Evolutionary conservation across 1,140 invertebrate species (phyloP).

Genomic region (Tribolium madens): DNA sequence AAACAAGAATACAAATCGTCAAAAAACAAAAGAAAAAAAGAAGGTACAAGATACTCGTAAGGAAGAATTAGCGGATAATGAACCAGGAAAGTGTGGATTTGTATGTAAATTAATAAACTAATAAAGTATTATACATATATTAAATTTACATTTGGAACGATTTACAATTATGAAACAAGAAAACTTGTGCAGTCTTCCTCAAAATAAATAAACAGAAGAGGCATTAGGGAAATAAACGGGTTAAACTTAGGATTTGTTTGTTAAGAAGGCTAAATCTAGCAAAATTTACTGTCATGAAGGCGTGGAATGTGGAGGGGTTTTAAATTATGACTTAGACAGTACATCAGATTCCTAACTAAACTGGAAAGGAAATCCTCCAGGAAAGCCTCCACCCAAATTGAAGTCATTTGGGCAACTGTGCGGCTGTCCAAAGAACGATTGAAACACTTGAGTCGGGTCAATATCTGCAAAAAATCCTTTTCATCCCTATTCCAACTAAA

Average conservation of each 20-base stretch:
- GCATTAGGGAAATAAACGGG: conserved; percentile 2
- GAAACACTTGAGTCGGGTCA: conserved; percentile 83
- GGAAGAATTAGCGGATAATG: background rate
- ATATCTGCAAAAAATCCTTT: conserved; percentile 70
- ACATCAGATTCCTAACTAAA: conserved; percentile 69
- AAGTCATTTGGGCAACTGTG: conserved; percentile 67
- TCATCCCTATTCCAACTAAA: background rate
- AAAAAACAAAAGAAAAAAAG: background rate
- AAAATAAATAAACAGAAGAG: conserved; percentile 11
- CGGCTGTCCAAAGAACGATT: conserved; percentile 78
- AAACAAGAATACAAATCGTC: no score
- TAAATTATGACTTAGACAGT: conserved; percentile 29
- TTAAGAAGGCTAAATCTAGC: background rate
- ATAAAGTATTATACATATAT: conserved; percentile 37
- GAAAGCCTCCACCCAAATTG: conserved; percentile 66
- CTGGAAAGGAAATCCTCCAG: conserved; percentile 75
- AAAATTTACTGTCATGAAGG: background rate
- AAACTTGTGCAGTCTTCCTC: conserved; percentile 31
- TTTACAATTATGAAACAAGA: conserved; percentile 38
- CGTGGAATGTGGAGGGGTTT: conserved; percentile 14
- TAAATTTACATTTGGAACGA: conserved; percentile 29
- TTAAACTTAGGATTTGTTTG: conserved; percentile 33
- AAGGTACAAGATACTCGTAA: no score
- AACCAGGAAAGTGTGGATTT: background rate
- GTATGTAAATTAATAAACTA: conserved; percentile 10